Base-by-base conservation (phyloP, 2,113 vertebrate species). In the Tragelaphus buxtoni region DNA sequence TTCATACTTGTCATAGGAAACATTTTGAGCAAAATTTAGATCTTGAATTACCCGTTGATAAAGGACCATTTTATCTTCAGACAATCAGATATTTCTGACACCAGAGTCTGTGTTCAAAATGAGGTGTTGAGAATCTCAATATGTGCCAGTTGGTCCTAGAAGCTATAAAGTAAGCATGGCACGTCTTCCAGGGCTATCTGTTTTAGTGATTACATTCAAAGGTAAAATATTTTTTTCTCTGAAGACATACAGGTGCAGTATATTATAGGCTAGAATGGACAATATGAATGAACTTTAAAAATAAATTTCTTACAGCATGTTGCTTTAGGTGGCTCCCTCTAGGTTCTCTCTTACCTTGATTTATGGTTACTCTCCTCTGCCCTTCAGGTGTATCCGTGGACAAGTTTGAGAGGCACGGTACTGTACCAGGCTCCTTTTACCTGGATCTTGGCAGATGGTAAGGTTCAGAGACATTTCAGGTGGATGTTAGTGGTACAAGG, bases 1-100 rank as follows among this genome's bases (percentile, higher is more conserved):
- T 95, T 95, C 56, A 72, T 83, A 39, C 32, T 94, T 96, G 65
- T 89, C 32, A 69, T 74, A n/a, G 28, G 72, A 89, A 95, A 85
- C 17, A 88, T 84, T 4, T 76, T 94, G 63, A 96, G 49, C 61
- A 97, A 88, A 96, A 93, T 91, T 96, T 96, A 77, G 20, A 94
- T 92, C 90, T 97, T 92, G 69, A 97, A 22, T 84, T 90, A 11
- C 76, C 20, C 3, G 3, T 86, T 88, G 42, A 42, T 96, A 88
- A 95, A 95, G 30, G 95, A 1, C 65, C 65, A 60, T 93, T 95
- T 95, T 89, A 77, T 92, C 87, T 69, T 88, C n/a, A 74, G 22
- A 89, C 65, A 72, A 47, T 91, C 22, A 86, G 61, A 11, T 86
- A 91, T 95, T 95, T 93, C 32, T 91, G 18, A 84, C n/a, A 56